phyloP scores from a whole-genome alignment of 2,888 invertebrate species.

The Lordiphosa andalusiaca region DNA sequence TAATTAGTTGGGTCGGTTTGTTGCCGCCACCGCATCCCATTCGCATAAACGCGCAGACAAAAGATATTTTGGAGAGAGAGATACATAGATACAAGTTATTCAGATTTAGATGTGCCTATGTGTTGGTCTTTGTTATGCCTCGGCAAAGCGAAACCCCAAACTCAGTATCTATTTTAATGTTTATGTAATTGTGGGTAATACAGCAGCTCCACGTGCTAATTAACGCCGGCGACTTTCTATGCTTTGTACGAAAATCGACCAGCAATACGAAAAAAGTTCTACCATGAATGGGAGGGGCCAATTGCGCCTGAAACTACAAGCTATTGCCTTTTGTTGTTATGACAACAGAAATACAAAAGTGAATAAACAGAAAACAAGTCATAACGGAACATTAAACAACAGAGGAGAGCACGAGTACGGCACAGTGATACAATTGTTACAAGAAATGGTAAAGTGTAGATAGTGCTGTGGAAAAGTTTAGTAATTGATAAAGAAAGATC shows the following conservation, averaged over 20 bases:
- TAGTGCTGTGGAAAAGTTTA: no score
- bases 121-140: conserved; percentile 29
- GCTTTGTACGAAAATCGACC: conserved; percentile 23
- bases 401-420: background rate
- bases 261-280: conserved; percentile 23
- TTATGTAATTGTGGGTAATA: conserved; percentile 57
- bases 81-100: conserved; percentile 28
- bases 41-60: conserved; percentile 13
- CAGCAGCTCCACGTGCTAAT: conserved; percentile 32
- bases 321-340: conserved; percentile 22
- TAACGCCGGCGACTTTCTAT: conserved; percentile 36
- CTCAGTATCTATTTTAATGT: conserved; percentile 47
- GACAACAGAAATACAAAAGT: conserved; percentile 20
- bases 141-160: conserved; percentile 19
- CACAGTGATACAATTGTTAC: conserved; percentile 1
- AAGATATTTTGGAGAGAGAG: conserved; percentile 24
- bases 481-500: no score
- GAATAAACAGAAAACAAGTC: conserved; percentile 13
- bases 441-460: no score
- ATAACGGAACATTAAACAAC: conserved; percentile 21
- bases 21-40: conserved; percentile 16
- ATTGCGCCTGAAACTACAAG: background rate
- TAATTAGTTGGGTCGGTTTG: conserved; percentile 29
- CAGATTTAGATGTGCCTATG: conserved; percentile 28
- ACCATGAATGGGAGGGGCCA: background rate